A percentile compares a stretch with the other conserved stretches of the same genome.
phyloP scores from a whole-genome alignment of 35 echinoderm and acorn worm genomes.

The Chiridota heheva region DNA sequence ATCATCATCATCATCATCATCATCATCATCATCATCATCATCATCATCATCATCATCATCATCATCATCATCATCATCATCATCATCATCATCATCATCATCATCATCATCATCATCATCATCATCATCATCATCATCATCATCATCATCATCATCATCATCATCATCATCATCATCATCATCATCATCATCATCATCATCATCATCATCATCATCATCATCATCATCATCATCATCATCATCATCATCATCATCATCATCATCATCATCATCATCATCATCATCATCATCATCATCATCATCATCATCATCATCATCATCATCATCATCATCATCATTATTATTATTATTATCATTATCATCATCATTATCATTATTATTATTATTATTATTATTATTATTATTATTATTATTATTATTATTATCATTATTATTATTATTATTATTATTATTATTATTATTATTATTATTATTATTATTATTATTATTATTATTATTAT shows the following conservation, averaged over 20 bases:
- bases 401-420: not conserved
- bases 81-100: not conserved
- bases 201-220: not conserved
- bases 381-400: slow-evolving; percentile 9
- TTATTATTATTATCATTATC: slow-evolving; percentile 8
- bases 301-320: not conserved
- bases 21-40: not conserved
- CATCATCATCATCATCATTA: slow-evolving; percentile 6
- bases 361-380: not conserved
- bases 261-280: slow-evolving; percentile 2
- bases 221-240: not conserved
- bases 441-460: not conserved
- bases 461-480: not conserved
- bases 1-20: slow-evolving; percentile 3
- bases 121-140: not conserved
- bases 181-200: not conserved
- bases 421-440: not conserved
- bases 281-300: not conserved
- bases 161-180: not conserved
- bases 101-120: not conserved
- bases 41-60: slow-evolving; percentile 2
- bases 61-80: slow-evolving; percentile 1
- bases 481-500: not conserved
- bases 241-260: not conserved
- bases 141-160: slow-evolving; percentile 1